A percentile compares a stretch with the other conserved stretches of the same genome.
phyloP scores from a whole-genome alignment of 2,797 vertebrate species.

The Pseudopleuronectes americanus region DNA sequence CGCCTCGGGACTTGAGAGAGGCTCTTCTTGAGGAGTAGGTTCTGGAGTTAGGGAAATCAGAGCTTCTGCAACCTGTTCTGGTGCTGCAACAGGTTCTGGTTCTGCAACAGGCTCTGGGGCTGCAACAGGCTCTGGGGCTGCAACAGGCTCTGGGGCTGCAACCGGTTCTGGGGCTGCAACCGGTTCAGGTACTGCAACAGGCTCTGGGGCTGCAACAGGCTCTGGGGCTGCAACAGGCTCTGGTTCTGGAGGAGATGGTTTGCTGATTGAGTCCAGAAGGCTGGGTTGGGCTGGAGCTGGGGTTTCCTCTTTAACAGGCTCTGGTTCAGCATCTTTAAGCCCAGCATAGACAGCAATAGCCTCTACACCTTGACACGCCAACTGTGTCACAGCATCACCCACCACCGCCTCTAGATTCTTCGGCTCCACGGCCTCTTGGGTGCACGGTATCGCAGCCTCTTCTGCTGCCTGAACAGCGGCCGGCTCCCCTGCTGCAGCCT shows the following conservation, averaged over 20 bases:
- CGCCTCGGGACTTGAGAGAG: slow-evolving; percentile 2
- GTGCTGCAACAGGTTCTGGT: slow-evolving; percentile 11
- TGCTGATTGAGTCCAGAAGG: slow-evolving; percentile 17
- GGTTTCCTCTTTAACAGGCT: slow-evolving; percentile 28
- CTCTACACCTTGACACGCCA: slow-evolving; percentile 2
- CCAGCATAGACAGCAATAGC: slow-evolving; percentile 18
- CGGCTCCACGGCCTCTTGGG: slow-evolving; percentile 30
- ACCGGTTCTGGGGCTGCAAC: slow-evolving; percentile 14
- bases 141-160: slow-evolving; percentile 12
- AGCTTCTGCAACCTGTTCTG: not conserved
- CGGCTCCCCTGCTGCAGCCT: slow-evolving; percentile 2
- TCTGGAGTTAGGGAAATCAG: slow-evolving; percentile 15
- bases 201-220: slow-evolving; percentile 19
- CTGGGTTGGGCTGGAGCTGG: slow-evolving; percentile 33
- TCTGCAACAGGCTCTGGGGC: slow-evolving; percentile 20
- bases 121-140: too few species aligned
- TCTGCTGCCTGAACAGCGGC: not conserved
- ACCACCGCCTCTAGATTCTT: slow-evolving; percentile 48
- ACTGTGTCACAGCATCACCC: slow-evolving; percentile 29
- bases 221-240: slow-evolving; percentile 27
- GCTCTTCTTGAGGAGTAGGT: slow-evolving; percentile 20
- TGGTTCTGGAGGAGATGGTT: slow-evolving; percentile 26
- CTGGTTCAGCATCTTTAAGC: slow-evolving; percentile 33
- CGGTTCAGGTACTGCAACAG: slow-evolving; percentile 1
- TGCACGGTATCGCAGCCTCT: slow-evolving; percentile 17